These are phyloP conservation scores for Salarias fasciatus DNA, from an alignment of 2,797 vertebrate genomes.

Conservation along the genomic window DNA sequence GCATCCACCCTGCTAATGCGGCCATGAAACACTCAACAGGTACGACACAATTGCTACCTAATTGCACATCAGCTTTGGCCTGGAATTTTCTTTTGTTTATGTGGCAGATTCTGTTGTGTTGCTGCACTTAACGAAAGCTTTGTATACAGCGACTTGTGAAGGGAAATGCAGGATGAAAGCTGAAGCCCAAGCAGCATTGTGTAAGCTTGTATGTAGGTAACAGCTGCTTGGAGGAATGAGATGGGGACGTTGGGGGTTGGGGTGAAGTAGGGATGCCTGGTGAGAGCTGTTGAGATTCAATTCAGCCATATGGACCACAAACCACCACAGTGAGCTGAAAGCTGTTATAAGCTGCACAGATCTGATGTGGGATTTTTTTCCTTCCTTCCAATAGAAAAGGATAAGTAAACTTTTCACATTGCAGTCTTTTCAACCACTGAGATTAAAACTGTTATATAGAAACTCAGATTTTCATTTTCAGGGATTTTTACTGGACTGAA, in stretches of 20 bases:
- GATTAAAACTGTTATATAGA: too few species aligned
- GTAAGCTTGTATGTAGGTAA: constrained; percentile 29
- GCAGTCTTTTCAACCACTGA: constrained; percentile 1
- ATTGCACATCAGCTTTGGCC: constrained; percentile 1
- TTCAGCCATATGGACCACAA: constrained; percentile 37
- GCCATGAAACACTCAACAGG: constrained; percentile 14
- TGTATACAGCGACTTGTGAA: constrained; percentile 10
- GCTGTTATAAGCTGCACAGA: constrained; percentile 23
- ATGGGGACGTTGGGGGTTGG: neutral
- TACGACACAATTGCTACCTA: too few species aligned
- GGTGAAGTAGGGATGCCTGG: neutral
- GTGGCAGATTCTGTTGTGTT: too few species aligned
- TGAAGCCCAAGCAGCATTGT: neutral
- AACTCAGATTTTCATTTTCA: too few species aligned
- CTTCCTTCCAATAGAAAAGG: constrained; percentile 2
- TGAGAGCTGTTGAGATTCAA: constrained; percentile 28
- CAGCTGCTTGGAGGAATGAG: constrained; percentile 38
- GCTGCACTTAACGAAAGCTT: too few species aligned
- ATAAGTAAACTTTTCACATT: constrained; percentile 15
- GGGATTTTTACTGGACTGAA: too few species aligned
- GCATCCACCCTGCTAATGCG: neutral
- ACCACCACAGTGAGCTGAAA: constrained; percentile 32
- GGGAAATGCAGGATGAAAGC: constrained; percentile 31
- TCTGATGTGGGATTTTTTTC: constrained; percentile 8
- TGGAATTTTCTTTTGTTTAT: constrained; percentile 1